Conservation (phyloP, 1,140 invertebrate genomes). For the Lordiphosa collinella region DNA sequence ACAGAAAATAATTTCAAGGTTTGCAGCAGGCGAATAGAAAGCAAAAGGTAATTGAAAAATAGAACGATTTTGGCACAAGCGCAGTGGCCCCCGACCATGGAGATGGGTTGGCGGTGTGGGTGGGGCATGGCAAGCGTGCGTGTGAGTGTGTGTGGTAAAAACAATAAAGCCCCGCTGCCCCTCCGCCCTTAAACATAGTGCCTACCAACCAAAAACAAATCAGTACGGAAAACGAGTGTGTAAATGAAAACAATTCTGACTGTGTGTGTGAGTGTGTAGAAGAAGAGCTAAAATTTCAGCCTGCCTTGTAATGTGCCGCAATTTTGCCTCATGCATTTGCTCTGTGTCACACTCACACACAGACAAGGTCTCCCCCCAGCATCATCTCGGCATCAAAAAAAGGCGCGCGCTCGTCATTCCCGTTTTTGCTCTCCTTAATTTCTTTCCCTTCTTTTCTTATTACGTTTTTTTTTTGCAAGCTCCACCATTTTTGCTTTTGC, state of each 20-base stretch:
- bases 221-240: slow-evolving; percentile 61
- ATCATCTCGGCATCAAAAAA: slow-evolving; percentile 47
- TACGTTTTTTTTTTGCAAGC: slow-evolving; percentile 28
- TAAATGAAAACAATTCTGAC: slow-evolving; percentile 65
- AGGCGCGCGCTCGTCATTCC: slow-evolving; percentile 50
- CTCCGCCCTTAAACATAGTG: slow-evolving; percentile 1
- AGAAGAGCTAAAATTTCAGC: slow-evolving; percentile 32
- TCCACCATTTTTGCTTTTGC: slow-evolving; percentile 66
- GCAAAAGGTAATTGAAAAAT: slow-evolving; percentile 78
- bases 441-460: slow-evolving; percentile 14
- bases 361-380: slow-evolving; percentile 46
- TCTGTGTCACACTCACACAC: slow-evolving; percentile 38
- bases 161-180: slow-evolving; percentile 26
- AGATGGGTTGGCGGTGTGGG: slow-evolving; percentile 34
- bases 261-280: slow-evolving; percentile 11
- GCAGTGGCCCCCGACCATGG: slow-evolving; percentile 38
- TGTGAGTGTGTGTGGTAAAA: slow-evolving; percentile 33
- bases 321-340: slow-evolving; percentile 53
- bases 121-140: slow-evolving; percentile 53
- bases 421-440: slow-evolving; percentile 23
- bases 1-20: slow-evolving; percentile 77
- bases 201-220: too few relatives aligned
- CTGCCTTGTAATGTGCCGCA: slow-evolving; percentile 68
- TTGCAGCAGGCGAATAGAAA: slow-evolving; percentile 77
- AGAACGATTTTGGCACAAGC: slow-evolving; percentile 77